These are phyloP conservation scores for Turritopsis dohrnii DNA, from an alignment of 30 jellyfish, hydroid and myxozoan genomes.

Conservation along the genomic window DNA sequence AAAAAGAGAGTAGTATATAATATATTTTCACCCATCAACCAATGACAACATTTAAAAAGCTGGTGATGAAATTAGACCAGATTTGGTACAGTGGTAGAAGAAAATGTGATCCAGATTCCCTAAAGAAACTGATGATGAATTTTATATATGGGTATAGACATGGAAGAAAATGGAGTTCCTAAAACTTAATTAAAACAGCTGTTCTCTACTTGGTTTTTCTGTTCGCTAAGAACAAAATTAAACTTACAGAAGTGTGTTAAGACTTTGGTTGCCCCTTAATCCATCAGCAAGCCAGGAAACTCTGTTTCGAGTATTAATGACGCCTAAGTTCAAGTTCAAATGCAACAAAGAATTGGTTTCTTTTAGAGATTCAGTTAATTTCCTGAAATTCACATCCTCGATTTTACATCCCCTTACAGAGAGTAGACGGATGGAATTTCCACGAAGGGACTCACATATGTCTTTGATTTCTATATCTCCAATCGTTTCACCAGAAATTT, in stretches of 20 bases:
- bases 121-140: too few species aligned
- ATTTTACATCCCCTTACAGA: conserved; percentile 88
- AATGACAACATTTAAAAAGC: too few species aligned
- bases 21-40: too few species aligned
- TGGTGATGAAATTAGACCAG: too few species aligned
- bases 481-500: conserved; percentile 91
- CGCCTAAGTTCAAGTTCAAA: conserved; percentile 80
- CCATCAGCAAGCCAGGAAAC: conserved; percentile 85
- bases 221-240: too few species aligned
- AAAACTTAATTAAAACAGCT: too few species aligned
- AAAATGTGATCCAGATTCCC: too few species aligned
- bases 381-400: conserved; percentile 60
- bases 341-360: conserved; percentile 77
- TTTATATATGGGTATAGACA: too few species aligned
- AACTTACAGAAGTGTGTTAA: conserved; percentile 74
- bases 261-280: conserved; percentile 49
- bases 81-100: too few species aligned
- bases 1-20: too few species aligned
- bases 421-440: conserved; percentile 78
- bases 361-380: conserved; percentile 67
- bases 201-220: too few species aligned
- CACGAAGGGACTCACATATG: conserved; percentile 77
- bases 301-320: conserved; percentile 61
- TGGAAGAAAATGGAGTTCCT: too few species aligned
- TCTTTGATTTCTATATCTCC: conserved; percentile 72